phyloP scores from a whole-genome alignment of 2,113 vertebrate species.

The Aramus guarauna region DNA sequence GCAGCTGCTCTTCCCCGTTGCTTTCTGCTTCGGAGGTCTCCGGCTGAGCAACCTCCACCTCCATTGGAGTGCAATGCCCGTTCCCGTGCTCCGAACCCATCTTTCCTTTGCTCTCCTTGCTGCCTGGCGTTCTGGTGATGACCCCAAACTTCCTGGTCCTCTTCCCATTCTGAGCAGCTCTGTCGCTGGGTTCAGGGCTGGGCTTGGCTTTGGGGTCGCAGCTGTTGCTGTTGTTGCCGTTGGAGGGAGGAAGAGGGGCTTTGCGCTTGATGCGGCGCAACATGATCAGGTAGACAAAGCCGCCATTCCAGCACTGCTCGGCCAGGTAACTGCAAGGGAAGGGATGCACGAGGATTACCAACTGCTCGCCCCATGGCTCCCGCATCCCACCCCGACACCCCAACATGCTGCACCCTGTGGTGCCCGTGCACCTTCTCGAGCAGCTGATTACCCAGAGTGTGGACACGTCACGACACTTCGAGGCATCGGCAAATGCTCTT shows the following conservation, averaged over 20 bases:
- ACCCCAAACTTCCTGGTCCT: constrained; percentile 94
- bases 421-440: neutral
- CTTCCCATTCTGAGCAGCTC: constrained; percentile 76
- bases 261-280: constrained; percentile 93
- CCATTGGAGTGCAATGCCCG: constrained; percentile 66
- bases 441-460: accelerated
- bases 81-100: constrained; percentile 55
- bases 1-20: constrained; percentile 15
- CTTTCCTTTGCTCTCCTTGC: constrained; percentile 65
- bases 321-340: constrained; percentile 87
- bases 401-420: accelerated
- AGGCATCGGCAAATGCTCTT: neutral
- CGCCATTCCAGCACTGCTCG: constrained; percentile 98
- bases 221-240: constrained; percentile 72
- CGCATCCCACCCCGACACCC: accelerated
- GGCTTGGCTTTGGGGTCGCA: constrained; percentile 66
- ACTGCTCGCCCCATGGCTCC: accelerated
- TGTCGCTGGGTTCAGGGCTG: constrained; percentile 62
- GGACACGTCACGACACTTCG: accelerated
- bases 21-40: constrained; percentile 59
- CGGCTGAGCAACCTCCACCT: constrained; percentile 61
- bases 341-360: accelerated
- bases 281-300: constrained; percentile 95
- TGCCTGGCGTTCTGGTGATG: constrained; percentile 79
- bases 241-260: constrained; percentile 85